Conservation (phyloP, 2,797 vertebrate genomes). For the Darevskia mixta region DNA sequence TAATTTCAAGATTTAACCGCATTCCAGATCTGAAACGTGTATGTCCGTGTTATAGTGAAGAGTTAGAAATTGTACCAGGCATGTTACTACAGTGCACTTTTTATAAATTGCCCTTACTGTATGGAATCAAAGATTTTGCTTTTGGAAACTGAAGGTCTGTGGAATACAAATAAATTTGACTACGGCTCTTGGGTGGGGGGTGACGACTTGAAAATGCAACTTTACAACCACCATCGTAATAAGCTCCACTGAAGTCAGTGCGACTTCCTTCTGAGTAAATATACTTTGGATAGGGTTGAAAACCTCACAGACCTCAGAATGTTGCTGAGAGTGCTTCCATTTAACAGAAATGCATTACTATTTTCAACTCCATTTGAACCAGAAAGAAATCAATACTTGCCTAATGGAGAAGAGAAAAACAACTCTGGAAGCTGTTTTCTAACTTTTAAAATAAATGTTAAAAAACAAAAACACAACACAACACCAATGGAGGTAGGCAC, state of each 20-base stretch:
- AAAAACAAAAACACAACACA: neutral
- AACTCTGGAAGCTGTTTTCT: neutral
- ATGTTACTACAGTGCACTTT: too few relatives aligned
- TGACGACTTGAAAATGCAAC: neutral
- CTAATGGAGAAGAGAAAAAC: slow-evolving; percentile 10
- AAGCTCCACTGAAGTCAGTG: neutral
- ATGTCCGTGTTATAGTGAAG: too few relatives aligned
- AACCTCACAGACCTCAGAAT: neutral
- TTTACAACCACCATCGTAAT: neutral
- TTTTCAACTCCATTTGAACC: slow-evolving; percentile 38
- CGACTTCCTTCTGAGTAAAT: neutral
- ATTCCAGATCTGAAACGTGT: too few relatives aligned
- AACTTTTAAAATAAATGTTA: neutral
- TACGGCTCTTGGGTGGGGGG: neutral
- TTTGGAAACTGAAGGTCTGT: too few relatives aligned
- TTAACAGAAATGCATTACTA: slow-evolving; percentile 1
- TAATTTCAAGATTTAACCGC: too few relatives aligned
- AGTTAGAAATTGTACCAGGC: too few relatives aligned
- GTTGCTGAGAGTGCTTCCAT: neutral
- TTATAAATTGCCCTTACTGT: too few relatives aligned
- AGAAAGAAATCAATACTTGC: slow-evolving; percentile 5
- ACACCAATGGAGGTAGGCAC: neutral
- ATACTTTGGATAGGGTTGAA: neutral
- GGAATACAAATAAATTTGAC: too few relatives aligned
- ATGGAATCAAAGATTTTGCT: too few relatives aligned